These are phyloP conservation scores for Ellobium chinense DNA, from an alignment of 2,888 invertebrate species.

Conservation along the genomic window DNA sequence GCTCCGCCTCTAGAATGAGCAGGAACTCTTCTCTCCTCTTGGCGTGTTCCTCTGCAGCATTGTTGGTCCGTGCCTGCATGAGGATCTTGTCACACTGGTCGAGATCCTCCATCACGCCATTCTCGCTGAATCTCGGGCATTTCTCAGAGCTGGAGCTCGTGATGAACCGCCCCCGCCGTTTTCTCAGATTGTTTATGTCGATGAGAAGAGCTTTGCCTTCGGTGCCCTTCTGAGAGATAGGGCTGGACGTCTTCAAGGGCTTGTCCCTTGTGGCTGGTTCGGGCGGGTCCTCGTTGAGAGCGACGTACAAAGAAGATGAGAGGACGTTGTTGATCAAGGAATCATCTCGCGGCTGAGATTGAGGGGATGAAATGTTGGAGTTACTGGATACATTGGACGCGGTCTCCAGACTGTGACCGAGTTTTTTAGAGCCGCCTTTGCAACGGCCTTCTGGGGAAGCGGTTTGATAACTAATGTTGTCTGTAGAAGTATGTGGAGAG, in stretches of 20 bases:
- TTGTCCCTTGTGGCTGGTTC: neutral
- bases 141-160: conserved; percentile 27
- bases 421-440: neutral
- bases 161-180: conserved; percentile 16
- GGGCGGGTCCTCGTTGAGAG: conserved; percentile 15
- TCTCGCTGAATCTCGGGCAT: conserved; percentile 34
- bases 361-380: conserved; percentile 1
- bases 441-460: neutral
- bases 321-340: conserved; percentile 2
- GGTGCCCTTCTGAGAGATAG: neutral
- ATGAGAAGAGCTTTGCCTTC: neutral
- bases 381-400: conserved; percentile 17
- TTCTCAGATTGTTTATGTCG: conserved; percentile 13
- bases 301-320: neutral
- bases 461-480: neutral
- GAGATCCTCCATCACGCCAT: conserved; percentile 10
- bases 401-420: neutral
- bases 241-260: conserved; percentile 36
- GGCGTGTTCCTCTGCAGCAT: neutral
- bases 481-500: neutral
- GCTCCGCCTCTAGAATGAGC: conserved; percentile 29
- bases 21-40: conserved; percentile 35
- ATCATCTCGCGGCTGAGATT: neutral
- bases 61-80: neutral
- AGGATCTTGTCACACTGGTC: conserved; percentile 35